Base-by-base conservation (phyloP, 2,113 vertebrate genomes). In the Hippocampus barbouri region DNA sequence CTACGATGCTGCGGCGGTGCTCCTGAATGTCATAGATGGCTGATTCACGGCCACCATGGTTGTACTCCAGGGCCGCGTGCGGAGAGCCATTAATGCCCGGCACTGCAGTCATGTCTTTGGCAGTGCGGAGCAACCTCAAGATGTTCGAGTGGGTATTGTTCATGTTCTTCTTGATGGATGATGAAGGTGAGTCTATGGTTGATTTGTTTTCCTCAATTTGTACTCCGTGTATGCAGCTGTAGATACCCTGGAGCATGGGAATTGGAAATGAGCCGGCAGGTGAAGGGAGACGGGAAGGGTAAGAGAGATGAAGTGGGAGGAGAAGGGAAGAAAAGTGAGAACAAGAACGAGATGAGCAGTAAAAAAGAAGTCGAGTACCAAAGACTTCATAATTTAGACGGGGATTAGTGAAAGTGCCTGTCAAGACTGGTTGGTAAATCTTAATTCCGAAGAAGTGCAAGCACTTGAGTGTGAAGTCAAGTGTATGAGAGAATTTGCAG, bases 111-210 rank as follows among this genome's bases (percentile, higher is more conserved):
- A 99, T 99, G 87, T 97, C 98, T 90, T 99, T 99, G 78, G 97
- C 97, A 0, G 97, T 99, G 79, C 97, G 95, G 68, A 99, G 95
- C 78, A 99, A 92, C 51, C 97, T 95, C 72, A 99, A 92, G 90
- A 99, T 99, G 89, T 98, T 99, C 82, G 97, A 98, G 90, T 99
- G 97, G 14, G 97, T 98, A 91, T 98, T 98, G 92, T 98, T 98
- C 96, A 99, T 98, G 86, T 96, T 99, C 0, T 96, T 98, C 91
- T 98, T 99, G 93, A 99, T 98, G 83, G 95, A 97, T 0, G 96
- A 94, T 0, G 97, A 97, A 20, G 97, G 97, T 6, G 97, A 99
- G 67, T 98, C 95, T 91, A 94, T 94, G 71, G 93, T 92, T 0
- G 97, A 98, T 71, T 97, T 96, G 77, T 94, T 96, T 80, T 99